These are phyloP conservation scores for Hemichromis elongatus DNA, from an alignment of 2,113 vertebrate genomes.

Conservation along the genomic window DNA sequence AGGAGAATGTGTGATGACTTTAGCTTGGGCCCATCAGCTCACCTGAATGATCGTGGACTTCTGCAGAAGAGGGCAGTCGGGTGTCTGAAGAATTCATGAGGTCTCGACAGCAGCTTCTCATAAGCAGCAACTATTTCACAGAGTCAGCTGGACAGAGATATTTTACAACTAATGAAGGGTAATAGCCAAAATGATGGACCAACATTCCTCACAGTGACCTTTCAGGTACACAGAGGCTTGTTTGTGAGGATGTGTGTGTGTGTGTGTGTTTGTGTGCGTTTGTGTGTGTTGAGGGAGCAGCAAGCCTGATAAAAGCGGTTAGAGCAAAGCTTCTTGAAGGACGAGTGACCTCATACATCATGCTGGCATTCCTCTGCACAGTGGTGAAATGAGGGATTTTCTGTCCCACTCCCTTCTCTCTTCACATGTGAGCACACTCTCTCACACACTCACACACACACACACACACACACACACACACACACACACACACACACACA, in stretches of 20 bases:
- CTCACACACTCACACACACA: background rate
- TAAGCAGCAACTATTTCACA: slow-evolving; percentile 26
- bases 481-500: background rate
- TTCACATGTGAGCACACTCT: background rate
- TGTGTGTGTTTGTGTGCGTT: background rate
- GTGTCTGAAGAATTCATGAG: slow-evolving; percentile 50
- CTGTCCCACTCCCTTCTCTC: slow-evolving; percentile 13
- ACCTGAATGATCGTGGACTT: slow-evolving; percentile 12
- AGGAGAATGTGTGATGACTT: slow-evolving; percentile 33
- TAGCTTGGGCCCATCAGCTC: slow-evolving; percentile 7
- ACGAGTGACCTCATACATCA: slow-evolving; percentile 63
- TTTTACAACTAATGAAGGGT: slow-evolving; percentile 53
- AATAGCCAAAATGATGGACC: slow-evolving; percentile 47
- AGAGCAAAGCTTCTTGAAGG: slow-evolving; percentile 61
- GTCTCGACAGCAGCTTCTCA: slow-evolving; percentile 21
- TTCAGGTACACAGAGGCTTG: slow-evolving; percentile 26
- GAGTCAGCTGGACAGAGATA: slow-evolving; percentile 30
- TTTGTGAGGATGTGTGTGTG: slow-evolving; percentile 5
- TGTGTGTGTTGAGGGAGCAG: slow-evolving; percentile 12
- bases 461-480: background rate
- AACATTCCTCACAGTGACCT: slow-evolving; percentile 60
- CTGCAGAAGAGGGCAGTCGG: background rate
- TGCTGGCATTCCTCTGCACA: slow-evolving; percentile 38
- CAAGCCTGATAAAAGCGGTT: slow-evolving; percentile 30
- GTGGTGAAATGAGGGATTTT: slow-evolving; percentile 61